Evolutionary conservation across 2,113 vertebrate species (phyloP).

Genomic region (Atrichornis clamosus): DNA sequence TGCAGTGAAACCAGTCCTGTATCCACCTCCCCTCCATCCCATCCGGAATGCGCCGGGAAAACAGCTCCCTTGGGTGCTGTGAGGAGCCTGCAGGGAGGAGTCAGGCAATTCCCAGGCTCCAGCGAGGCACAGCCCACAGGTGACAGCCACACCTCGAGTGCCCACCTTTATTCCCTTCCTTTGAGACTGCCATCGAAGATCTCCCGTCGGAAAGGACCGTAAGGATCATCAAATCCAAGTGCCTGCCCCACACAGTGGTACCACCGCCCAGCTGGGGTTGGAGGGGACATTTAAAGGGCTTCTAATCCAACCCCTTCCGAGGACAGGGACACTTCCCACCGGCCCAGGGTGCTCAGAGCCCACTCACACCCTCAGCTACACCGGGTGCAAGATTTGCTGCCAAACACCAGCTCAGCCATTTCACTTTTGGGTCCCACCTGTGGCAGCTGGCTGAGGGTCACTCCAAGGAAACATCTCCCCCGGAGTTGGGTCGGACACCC

Average conservation of each 20-base stretch:
- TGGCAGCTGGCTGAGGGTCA: too few relatives aligned
- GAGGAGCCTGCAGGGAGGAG: not conserved
- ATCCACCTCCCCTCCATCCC: not conserved
- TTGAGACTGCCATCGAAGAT: not conserved
- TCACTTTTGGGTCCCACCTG: rapidly evolving
- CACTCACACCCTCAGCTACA: not conserved
- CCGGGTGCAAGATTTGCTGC: rapidly evolving
- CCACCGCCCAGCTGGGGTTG: not conserved
- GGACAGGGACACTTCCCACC: not conserved
- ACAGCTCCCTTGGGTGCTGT: not conserved
- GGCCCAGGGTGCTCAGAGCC: not conserved
- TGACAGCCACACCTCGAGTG: not conserved
- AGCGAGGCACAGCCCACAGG: not conserved
- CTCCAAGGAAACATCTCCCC: not conserved
- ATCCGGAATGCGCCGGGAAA: rapidly evolving
- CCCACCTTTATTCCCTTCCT: not conserved
- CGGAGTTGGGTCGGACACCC: not conserved
- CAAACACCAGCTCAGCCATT: not conserved
- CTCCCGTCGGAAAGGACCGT: not conserved
- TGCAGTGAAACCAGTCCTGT: rapidly evolving
- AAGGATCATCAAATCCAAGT: not conserved
- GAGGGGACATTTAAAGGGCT: not conserved
- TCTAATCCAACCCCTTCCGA: not conserved
- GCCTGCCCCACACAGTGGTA: not conserved
- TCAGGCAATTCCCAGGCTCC: too few relatives aligned